These are phyloP conservation scores for Oedothorax gibbosus DNA, from an alignment of 1,140 invertebrate genomes.

Conservation along the genomic window DNA sequence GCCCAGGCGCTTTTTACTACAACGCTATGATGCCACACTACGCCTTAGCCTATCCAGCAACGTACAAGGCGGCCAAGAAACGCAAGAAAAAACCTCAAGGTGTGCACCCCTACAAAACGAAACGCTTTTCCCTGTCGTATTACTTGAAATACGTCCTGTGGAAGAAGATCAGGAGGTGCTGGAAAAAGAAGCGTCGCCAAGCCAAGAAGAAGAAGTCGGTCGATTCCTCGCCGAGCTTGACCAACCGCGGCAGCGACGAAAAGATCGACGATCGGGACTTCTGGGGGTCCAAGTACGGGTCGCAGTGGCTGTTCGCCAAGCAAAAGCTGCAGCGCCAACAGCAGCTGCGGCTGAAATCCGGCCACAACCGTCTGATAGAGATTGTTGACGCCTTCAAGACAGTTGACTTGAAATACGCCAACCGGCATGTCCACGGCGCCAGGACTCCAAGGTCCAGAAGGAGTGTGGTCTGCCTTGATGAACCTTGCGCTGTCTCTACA, in stretches of 20 bases:
- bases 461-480: not conserved
- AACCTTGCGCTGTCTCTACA: too few species aligned
- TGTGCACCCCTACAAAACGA: slow-evolving; percentile 25
- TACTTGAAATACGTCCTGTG: slow-evolving; percentile 48
- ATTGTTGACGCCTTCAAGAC: slow-evolving; percentile 51
- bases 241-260: slow-evolving; percentile 35
- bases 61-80: not conserved
- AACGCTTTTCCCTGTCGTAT: slow-evolving; percentile 44
- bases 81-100: slow-evolving; percentile 3
- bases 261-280: slow-evolving; percentile 43
- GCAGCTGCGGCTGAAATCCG: not conserved
- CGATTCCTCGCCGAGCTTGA: not conserved
- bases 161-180: slow-evolving; percentile 36
- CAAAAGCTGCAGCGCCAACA: not conserved
- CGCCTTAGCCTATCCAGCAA: not conserved
- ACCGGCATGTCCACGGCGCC: not conserved
- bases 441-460: not conserved
- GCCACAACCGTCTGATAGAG: slow-evolving; percentile 18
- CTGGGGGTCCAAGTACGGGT: slow-evolving; percentile 51
- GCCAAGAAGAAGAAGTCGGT: slow-evolving; percentile 11
- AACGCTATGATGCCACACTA: slow-evolving; percentile 18
- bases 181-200: slow-evolving; percentile 5
- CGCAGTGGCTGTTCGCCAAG: slow-evolving; percentile 54
- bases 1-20: slow-evolving; percentile 20
- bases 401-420: slow-evolving; percentile 33